Percentiles rank a stretch among this genome's conserved stretches.
These are phyloP conservation scores for Myotis daubentonii DNA, from an alignment of 2,797 vertebrate species.

Conservation along the genomic window DNA sequence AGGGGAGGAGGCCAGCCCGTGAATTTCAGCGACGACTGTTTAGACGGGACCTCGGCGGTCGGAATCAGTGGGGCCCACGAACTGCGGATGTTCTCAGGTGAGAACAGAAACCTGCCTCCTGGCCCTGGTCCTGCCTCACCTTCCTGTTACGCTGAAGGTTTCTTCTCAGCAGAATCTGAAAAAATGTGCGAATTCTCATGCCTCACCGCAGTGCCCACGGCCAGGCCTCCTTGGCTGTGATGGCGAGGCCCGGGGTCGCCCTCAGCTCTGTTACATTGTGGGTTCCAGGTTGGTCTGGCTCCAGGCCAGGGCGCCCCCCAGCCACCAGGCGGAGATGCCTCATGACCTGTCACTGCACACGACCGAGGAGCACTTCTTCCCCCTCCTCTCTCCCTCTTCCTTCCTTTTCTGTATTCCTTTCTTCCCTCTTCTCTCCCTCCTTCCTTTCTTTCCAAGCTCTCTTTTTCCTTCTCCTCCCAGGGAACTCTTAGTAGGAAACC, in stretches of 20 bases:
- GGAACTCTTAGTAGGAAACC: constrained; percentile 11
- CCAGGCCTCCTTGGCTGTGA: too few species aligned
- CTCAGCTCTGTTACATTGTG: neutral
- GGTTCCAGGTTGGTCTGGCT: neutral
- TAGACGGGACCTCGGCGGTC: neutral
- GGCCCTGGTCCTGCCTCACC: neutral
- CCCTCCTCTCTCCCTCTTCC: too few species aligned
- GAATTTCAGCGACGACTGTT: neutral
- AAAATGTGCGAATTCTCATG: neutral
- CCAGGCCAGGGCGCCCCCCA: neutral
- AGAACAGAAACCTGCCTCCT: neutral
- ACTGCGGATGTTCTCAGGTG: neutral
- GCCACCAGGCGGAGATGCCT: neutral
- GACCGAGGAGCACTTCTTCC: too few species aligned
- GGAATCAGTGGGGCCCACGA: neutral
- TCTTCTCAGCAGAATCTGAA: neutral
- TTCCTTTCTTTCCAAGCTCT: neutral
- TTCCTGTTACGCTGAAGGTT: neutral
- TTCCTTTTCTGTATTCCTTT: too few species aligned
- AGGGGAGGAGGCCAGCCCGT: neutral
- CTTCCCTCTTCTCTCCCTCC: too few species aligned
- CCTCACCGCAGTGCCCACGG: too few species aligned
- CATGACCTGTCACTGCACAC: too few species aligned
- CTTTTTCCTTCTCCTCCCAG: neutral
- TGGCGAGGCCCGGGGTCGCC: neutral